Evolutionary conservation across 1,140 invertebrate species (phyloP), one percentile per base, ranked within the genome.

Genomic region (Drosophila pseudoobscura): DNA sequence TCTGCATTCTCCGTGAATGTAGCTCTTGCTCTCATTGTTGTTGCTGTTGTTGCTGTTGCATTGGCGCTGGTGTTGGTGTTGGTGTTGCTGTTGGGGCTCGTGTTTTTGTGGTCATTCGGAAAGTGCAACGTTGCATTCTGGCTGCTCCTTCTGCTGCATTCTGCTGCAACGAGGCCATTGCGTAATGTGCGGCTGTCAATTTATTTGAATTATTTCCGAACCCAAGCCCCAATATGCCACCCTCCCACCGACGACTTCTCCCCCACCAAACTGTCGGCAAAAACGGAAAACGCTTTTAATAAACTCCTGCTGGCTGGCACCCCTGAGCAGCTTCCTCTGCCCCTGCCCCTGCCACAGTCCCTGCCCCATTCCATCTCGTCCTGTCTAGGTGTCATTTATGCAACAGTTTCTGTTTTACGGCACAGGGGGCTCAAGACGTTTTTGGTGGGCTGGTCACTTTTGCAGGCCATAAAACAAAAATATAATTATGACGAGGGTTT

Each of bases 141-240:
- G 29, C 43, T 55, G 47, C 47, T 60, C 45, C 53, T 63, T 43
- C 51, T 51, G 47, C 24, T 26, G 24, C 5, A 24, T 4, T 24
- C 20, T 47, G 64, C 55, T 43, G 69, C 73, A 75, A 65, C 70
- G 41, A 58, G 47, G 70, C 76, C 80, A 85, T 75, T 87, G 82
- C 82, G 82, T 87, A 87, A 87, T 87, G 83, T 78, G 83, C 65
- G 83, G 78, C 82, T 87, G 82, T 87, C 82, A 87, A 87, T 87
- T 87, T 87, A 80, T 88, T 88, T 87, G 82, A 87, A 87, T 87
- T 87, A 87, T 88, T 82, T 71, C 78, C 68, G 56, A 62, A 35
- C 70, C 71, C 64, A 56, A 68, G 71, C 59, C 70, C 51, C 54
- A 17, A 56, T 29, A 35, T 41, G 47, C 35, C 22, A 50, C 41